phyloP scores from a whole-genome alignment of 2,888 invertebrate genomes.

The Malacosoma neustria region DNA sequence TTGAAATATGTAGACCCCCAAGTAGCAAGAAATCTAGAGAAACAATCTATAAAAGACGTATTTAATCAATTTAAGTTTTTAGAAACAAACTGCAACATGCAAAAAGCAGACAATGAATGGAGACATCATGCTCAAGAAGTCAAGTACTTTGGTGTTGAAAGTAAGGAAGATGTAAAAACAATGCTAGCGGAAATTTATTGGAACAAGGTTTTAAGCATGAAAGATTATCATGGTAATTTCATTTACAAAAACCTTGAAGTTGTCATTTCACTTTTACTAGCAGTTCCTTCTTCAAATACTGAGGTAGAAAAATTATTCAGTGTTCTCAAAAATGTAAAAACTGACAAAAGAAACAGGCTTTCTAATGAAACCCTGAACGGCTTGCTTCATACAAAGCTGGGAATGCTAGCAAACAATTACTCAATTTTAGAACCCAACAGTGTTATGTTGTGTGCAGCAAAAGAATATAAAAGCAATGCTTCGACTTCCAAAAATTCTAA shows the following conservation, averaged over 20 bases:
- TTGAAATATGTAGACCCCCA: too few species aligned
- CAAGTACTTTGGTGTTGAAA: background rate
- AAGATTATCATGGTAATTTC: background rate
- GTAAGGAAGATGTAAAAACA: background rate
- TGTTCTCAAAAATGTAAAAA: background rate
- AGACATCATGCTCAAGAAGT: background rate
- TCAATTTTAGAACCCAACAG: too few species aligned
- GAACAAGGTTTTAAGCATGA: background rate
- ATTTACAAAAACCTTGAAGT: background rate
- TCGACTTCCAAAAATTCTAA: too few species aligned
- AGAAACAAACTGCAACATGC: background rate
- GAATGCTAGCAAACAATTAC: conserved; percentile 8
- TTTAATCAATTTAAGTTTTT: background rate
- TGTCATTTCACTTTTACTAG: background rate
- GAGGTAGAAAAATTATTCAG: background rate
- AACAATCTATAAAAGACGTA: too few species aligned
- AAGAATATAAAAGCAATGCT: too few species aligned
- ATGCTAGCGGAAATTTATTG: background rate
- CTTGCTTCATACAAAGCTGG: conserved; percentile 2
- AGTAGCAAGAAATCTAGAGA: too few species aligned
- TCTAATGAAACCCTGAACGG: background rate
- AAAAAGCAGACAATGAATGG: background rate
- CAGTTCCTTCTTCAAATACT: background rate
- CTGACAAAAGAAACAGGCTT: background rate
- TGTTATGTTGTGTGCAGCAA: too few species aligned